phyloP scores from a whole-genome alignment of 2,113 vertebrate genomes.

The Tyto alba region DNA sequence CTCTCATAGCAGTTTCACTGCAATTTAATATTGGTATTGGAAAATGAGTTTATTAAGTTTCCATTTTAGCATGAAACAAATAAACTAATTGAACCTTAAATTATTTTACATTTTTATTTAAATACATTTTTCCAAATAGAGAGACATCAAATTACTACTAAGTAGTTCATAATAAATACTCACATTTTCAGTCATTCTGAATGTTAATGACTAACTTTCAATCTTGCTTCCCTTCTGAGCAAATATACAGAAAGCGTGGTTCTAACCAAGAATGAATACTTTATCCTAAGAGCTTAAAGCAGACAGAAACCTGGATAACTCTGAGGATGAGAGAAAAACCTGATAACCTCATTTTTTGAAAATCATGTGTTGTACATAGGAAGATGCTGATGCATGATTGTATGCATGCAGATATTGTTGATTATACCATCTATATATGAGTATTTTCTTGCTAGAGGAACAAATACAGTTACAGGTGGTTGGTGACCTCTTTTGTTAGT shows the following conservation, averaged over 20 bases:
- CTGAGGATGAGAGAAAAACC: not conserved
- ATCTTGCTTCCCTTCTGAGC: not conserved
- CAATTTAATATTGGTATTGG: not conserved
- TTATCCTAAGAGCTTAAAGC: not conserved
- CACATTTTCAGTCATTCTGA: not conserved
- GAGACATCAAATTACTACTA: not conserved
- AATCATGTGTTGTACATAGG: fast-evolving
- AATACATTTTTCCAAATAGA: not conserved
- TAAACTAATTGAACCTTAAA: not conserved
- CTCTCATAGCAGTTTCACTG: not conserved
- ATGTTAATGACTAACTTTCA: not conserved
- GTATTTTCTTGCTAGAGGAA: not conserved
- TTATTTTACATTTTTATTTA: not conserved
- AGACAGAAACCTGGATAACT: not conserved
- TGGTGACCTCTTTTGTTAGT: not conserved
- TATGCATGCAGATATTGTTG: not conserved
- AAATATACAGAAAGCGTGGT: not conserved
- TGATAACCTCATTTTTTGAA: not conserved
- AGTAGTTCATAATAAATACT: not conserved
- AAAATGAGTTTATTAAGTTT: not conserved
- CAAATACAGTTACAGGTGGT: not conserved
- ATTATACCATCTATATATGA: not conserved
- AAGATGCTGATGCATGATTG: not conserved
- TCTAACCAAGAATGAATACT: not conserved
- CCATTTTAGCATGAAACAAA: not conserved